Percentiles rank a stretch among this genome's conserved stretches.
Evolutionary conservation across 1,140 invertebrate genomes (phyloP).

Genomic region (Aphidius ervi): DNA sequence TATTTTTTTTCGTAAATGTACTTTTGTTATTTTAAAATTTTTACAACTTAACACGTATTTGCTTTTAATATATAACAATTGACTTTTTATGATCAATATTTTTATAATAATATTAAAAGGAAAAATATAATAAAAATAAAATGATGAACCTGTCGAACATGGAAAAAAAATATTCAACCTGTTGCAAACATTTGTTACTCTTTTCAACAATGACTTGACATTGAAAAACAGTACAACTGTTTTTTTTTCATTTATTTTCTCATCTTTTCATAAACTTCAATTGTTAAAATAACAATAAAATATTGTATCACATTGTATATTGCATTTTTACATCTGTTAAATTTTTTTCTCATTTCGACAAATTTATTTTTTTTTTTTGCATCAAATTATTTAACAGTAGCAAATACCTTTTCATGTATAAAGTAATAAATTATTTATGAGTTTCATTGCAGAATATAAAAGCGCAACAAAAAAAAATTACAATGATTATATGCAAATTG

Average conservation of each 20-base stretch:
- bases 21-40: slow-evolving; percentile 18
- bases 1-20: neutral
- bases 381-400: no score
- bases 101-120: neutral
- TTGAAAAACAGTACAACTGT: neutral
- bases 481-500: no score
- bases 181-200: slow-evolving; percentile 11
- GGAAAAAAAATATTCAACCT: slow-evolving; percentile 5
- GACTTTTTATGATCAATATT: neutral
- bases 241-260: neutral
- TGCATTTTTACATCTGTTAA: no score
- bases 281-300: no score
- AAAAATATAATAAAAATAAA: neutral
- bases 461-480: no score
- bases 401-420: no score
- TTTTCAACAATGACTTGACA: neutral
- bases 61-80: neutral
- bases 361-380: no score
- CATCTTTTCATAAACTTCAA: no score
- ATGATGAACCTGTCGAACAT: slow-evolving; percentile 5
- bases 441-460: no score
- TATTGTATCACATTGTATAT: no score
- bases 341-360: no score
- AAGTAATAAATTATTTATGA: no score
- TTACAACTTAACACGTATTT: slow-evolving; percentile 40